Evolutionary conservation across 2,113 vertebrate genomes (phyloP).

Genomic region (human): GRCh38 chr1:248092501-248093000

Average conservation of each 20-base stretch:
- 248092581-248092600: too few relatives aligned
- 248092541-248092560: too few relatives aligned
- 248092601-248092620: too few relatives aligned
- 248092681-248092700: neutral
- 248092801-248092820: neutral
- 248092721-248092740: neutral
- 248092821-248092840: neutral
- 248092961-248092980: neutral
- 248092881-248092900: neutral
- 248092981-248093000: neutral
- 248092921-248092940: neutral
- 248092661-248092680: neutral
- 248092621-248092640: neutral
- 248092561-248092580: too few relatives aligned
- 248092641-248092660: neutral
- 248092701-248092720: too few relatives aligned
- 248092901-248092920: neutral
- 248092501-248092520: too few relatives aligned
- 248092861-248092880: neutral
- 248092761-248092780: neutral
- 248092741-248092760: neutral
- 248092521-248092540: too few relatives aligned
- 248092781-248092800: neutral
- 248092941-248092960: neutral
- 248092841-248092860: neutral